A percentile compares a stretch with the other conserved stretches of the same genome.
Evolutionary conservation across 2,113 vertebrate genomes (phyloP).

Genomic region (Periophthalmus modestus): DNA sequence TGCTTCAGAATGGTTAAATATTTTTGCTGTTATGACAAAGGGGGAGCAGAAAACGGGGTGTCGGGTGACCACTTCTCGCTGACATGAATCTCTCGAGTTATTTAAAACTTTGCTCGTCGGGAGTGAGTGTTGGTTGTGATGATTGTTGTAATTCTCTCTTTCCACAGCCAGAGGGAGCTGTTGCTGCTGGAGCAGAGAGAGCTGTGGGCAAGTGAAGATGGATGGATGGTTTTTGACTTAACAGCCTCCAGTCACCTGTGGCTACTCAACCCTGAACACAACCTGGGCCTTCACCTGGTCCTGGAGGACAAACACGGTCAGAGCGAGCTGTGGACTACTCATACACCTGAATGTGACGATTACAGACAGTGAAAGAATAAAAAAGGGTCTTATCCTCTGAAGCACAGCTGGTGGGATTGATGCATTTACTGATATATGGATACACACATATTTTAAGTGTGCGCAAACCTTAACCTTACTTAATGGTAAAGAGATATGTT

Average conservation of each 20-base stretch:
- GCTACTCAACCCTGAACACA: slow-evolving; percentile 89
- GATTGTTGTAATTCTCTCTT: neutral
- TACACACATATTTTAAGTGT: neutral
- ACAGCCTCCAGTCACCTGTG: slow-evolving; percentile 92
- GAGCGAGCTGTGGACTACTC: slow-evolving; percentile 38
- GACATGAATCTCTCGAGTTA: neutral
- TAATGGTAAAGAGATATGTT: neutral
- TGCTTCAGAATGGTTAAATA: slow-evolving; percentile 11
- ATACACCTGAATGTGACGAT: neutral
- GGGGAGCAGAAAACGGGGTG: neutral
- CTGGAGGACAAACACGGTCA: slow-evolving; percentile 87
- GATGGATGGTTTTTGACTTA: slow-evolving; percentile 96
- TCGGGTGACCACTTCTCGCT: slow-evolving; percentile 1
- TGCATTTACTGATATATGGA: neutral
- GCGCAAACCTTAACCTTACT: too few relatives aligned
- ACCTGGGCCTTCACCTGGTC: slow-evolving; percentile 88
- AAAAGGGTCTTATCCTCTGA: neutral
- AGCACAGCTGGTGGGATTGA: neutral
- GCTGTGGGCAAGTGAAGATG: slow-evolving; percentile 91
- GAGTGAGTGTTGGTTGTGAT: neutral
- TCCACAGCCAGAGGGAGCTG: slow-evolving; percentile 85
- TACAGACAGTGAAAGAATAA: neutral
- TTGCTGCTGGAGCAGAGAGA: slow-evolving; percentile 88
- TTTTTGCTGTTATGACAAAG: neutral
- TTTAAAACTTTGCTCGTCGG: slow-evolving; percentile 5